These are phyloP conservation scores for Cremastobaeus sp. DNA, from an alignment of 2,888 invertebrate species.

Conservation along the genomic window DNA sequence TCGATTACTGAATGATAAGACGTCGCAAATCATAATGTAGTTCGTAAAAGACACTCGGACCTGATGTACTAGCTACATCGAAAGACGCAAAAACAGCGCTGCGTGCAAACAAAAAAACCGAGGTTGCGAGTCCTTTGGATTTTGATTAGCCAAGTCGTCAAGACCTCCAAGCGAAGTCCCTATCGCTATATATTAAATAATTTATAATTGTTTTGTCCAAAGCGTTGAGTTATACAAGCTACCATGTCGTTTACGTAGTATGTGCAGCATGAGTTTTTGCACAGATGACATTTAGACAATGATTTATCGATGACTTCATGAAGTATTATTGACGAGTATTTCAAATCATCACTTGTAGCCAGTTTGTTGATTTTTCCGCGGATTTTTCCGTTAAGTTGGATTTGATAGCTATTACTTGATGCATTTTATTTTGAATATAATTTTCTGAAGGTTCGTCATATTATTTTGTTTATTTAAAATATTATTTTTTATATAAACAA, in stretches of 20 bases:
- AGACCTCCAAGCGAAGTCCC: slow-evolving; percentile 18
- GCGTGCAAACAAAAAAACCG: slow-evolving; percentile 36
- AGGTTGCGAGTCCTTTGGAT: slow-evolving; percentile 40
- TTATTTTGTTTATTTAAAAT: no score
- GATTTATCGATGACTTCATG: slow-evolving; percentile 49
- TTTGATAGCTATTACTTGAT: no score
- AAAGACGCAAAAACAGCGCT: no score
- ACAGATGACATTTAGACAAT: slow-evolving; percentile 40
- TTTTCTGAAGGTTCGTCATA: no score
- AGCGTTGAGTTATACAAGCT: slow-evolving; percentile 21
- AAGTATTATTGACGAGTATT: slow-evolving; percentile 27
- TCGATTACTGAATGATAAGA: no score
- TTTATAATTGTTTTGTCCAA: slow-evolving; percentile 54
- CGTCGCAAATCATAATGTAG: no score
- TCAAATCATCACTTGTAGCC: no score
- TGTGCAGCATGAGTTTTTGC: slow-evolving; percentile 32
- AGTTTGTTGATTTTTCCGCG: no score
- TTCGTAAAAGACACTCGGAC: no score
- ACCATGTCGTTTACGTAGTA: slow-evolving; percentile 30
- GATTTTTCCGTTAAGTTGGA: no score
- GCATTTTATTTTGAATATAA: no score
- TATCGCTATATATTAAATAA: slow-evolving; percentile 52
- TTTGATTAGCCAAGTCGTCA: slow-evolving; percentile 41
- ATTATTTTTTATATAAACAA: no score
- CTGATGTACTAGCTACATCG: slow-evolving; percentile 14